phyloP scores from a whole-genome alignment of 2,113 vertebrate species.

The Larimichthys polyactis region DNA sequence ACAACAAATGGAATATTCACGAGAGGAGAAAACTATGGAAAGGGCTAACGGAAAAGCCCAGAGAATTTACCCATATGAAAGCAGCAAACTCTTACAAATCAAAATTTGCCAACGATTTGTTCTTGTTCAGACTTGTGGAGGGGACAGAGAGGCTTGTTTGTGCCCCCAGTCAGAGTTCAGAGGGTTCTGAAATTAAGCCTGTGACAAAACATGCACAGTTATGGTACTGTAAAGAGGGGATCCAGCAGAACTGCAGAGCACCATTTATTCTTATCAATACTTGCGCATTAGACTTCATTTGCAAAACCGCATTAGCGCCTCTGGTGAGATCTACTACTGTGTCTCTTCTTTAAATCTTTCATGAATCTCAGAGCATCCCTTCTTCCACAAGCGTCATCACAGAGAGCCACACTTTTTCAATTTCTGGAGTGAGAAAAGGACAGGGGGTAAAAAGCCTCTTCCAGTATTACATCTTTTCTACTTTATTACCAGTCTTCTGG shows the following conservation, averaged over 20 bases:
- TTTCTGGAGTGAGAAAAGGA: slow-evolving; percentile 76
- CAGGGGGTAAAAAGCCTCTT: slow-evolving; percentile 79
- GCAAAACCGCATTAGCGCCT: slow-evolving; percentile 73
- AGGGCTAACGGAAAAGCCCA: slow-evolving; percentile 57
- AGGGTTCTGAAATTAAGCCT: slow-evolving; percentile 66
- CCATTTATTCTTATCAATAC: slow-evolving; percentile 68
- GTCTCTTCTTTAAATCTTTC: slow-evolving; percentile 61
- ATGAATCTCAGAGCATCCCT: slow-evolving; percentile 61
- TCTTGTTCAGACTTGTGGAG: slow-evolving; percentile 63
- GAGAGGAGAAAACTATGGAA: slow-evolving; percentile 51
- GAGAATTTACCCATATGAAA: slow-evolving; percentile 72
- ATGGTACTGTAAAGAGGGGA: slow-evolving; percentile 29
- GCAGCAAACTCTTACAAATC: slow-evolving; percentile 61
- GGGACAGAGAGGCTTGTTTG: slow-evolving; percentile 59
- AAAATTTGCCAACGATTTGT: slow-evolving; percentile 76
- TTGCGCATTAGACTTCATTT: slow-evolving; percentile 72
- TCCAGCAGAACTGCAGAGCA: slow-evolving; percentile 25
- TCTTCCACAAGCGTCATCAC: slow-evolving; percentile 48
- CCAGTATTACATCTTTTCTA: slow-evolving; percentile 85
- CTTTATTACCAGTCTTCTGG: slow-evolving; percentile 85
- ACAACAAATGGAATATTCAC: slow-evolving; percentile 76
- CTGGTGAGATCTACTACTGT: slow-evolving; percentile 44
- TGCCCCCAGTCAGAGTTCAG: slow-evolving; percentile 43
- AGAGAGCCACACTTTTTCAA: slow-evolving; percentile 77
- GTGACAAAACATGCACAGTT: slow-evolving; percentile 51